Percentiles rank a stretch among this genome's conserved stretches.
Conservation (phyloP, 1,140 invertebrate species). For the Piezodorus guildinii region DNA sequence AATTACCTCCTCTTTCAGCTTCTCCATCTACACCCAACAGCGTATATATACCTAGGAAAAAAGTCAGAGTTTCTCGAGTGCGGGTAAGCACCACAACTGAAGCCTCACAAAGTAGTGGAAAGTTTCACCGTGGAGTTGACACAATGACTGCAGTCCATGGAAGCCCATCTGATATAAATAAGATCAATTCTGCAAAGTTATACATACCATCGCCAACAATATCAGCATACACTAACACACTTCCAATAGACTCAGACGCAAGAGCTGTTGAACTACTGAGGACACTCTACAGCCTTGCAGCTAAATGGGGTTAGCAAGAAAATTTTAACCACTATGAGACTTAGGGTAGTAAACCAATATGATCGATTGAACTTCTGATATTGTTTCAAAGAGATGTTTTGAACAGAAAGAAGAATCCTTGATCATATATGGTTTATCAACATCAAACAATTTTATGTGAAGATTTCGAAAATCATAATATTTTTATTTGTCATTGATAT, state of each 20-base stretch:
- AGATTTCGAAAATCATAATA: not conserved
- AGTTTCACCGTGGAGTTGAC: slow-evolving; percentile 27
- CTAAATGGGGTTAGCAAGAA: slow-evolving; percentile 49
- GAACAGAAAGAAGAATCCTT: slow-evolving; percentile 15
- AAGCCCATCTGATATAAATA: slow-evolving; percentile 21
- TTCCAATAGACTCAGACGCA: slow-evolving; percentile 43
- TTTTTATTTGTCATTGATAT: not conserved
- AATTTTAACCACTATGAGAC: not conserved
- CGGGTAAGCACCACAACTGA: not conserved
- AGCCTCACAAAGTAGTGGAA: slow-evolving; percentile 3
- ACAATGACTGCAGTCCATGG: slow-evolving; percentile 10
- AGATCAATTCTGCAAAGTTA: slow-evolving; percentile 21
- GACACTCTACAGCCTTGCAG: slow-evolving; percentile 68
- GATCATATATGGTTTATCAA: slow-evolving; percentile 16
- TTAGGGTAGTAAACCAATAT: not conserved
- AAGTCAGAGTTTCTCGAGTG: slow-evolving; percentile 10
- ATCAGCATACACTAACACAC: slow-evolving; percentile 20
- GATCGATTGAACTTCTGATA: slow-evolving; percentile 20
- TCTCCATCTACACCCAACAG: slow-evolving; percentile 25
- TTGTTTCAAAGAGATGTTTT: not conserved
- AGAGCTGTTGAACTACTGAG: slow-evolving; percentile 67
- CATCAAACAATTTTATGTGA: not conserved
- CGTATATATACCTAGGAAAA: slow-evolving; percentile 8
- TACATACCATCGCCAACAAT: slow-evolving; percentile 23
- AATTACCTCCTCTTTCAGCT: slow-evolving; percentile 9